These are phyloP conservation scores for Neoitamus cyanurus DNA, from an alignment of 2,888 invertebrate species.

Conservation along the genomic window DNA sequence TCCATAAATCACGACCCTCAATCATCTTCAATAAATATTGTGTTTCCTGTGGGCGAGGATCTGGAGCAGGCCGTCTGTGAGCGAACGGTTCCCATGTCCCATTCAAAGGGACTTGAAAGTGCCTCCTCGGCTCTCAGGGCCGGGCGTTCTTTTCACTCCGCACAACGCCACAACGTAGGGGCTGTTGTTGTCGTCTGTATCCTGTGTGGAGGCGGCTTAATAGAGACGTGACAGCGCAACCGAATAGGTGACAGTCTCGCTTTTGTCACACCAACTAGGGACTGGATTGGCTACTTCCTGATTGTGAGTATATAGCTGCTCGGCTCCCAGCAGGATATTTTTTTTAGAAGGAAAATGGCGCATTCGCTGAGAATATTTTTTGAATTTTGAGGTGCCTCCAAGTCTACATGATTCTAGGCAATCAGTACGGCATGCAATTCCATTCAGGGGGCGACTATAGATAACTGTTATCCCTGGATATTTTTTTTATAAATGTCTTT, in stretches of 20 bases:
- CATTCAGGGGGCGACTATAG: too few species aligned
- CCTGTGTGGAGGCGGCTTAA: background rate
- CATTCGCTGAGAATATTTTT: too few species aligned
- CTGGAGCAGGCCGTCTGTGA: constrained; percentile 31
- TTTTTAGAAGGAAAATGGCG: background rate
- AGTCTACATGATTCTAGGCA: too few species aligned
- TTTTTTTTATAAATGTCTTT: too few species aligned
- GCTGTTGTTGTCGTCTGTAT: background rate
- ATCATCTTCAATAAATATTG: constrained; percentile 51
- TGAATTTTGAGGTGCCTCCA: too few species aligned
- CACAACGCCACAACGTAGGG: background rate
- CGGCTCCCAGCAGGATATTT: background rate
- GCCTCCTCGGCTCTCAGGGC: background rate
- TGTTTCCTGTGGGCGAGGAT: constrained; percentile 48
- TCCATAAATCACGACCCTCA: constrained; percentile 53
- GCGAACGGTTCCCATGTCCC: constrained; percentile 33
- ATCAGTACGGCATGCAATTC: too few species aligned
- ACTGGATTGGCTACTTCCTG: background rate
- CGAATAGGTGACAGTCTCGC: background rate
- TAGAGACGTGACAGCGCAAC: background rate
- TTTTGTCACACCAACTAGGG: background rate
- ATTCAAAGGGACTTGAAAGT: background rate
- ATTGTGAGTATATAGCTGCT: background rate
- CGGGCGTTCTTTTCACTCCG: background rate
- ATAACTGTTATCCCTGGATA: too few species aligned